Evolutionary conservation across 64 coral and sea anemone species (phyloP).

Genomic region (Dendrophyllia cribrosa): DNA sequence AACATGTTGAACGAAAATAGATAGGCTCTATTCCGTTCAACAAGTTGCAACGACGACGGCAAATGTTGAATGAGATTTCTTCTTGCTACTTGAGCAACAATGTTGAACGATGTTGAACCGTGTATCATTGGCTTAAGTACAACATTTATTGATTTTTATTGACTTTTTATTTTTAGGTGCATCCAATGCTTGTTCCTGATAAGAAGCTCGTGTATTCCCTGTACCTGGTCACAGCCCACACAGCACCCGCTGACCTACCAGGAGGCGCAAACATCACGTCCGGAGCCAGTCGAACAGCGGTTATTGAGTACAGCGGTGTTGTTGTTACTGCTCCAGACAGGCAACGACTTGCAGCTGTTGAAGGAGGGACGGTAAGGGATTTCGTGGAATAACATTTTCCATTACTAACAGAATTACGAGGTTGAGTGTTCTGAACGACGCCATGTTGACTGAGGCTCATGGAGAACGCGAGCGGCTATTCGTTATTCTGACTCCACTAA

Average conservation of each 20-base stretch:
- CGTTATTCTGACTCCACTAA: too few species aligned
- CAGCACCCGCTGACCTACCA: conserved; percentile 40
- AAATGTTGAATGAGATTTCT: too few species aligned
- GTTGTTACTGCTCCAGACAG: conserved; percentile 71
- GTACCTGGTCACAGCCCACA: conserved; percentile 47
- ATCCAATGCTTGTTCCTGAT: conserved; percentile 66
- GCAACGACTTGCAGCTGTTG: conserved; percentile 48
- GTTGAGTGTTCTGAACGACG: too few species aligned
- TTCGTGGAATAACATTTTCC: neutral
- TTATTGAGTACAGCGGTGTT: conserved; percentile 96
- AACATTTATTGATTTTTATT: neutral
- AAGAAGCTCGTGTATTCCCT: conserved; percentile 84
- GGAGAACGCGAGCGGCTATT: too few species aligned
- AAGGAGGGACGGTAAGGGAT: conserved; percentile 72
- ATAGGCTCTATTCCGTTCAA: too few species aligned
- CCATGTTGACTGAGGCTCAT: too few species aligned
- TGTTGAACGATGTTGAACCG: too few species aligned
- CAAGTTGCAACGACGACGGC: too few species aligned
- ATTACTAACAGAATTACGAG: neutral
- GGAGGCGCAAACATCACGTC: conserved; percentile 84
- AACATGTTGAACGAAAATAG: too few species aligned
- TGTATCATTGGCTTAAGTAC: neutral
- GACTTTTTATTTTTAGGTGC: conserved; percentile 47
- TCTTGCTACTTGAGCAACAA: too few species aligned
- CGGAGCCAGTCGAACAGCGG: conserved; percentile 12